phyloP scores from a whole-genome alignment of 2,888 invertebrate species.

The Troilus luridus region DNA sequence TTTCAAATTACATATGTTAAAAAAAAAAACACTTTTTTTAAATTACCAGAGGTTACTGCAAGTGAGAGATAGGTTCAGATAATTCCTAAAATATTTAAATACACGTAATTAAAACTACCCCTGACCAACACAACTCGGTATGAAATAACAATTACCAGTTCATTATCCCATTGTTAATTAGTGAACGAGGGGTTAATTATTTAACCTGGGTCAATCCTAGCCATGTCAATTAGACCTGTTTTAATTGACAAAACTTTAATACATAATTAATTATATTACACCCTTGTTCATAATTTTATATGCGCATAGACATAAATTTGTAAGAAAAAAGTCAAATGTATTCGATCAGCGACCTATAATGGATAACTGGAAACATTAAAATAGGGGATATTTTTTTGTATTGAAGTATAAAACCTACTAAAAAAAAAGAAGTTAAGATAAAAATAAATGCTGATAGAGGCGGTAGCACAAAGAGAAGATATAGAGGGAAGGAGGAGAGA shows the following conservation, averaged over 20 bases:
- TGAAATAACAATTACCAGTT: not conserved
- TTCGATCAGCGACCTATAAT: not conserved
- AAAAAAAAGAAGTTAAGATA: not conserved
- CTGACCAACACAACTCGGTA: not conserved
- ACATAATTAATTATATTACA: too few species aligned
- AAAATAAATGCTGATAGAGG: not conserved
- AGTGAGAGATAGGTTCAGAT: not conserved
- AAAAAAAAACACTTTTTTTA: too few species aligned
- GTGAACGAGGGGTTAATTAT: not conserved
- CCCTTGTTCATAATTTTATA: too few species aligned
- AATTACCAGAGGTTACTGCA: not conserved
- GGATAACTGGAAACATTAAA: not conserved
- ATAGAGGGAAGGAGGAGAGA: not conserved
- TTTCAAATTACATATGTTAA: too few species aligned
- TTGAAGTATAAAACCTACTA: not conserved
- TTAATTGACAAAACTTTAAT: too few species aligned
- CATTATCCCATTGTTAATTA: constrained; percentile 1
- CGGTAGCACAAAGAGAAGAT: not conserved
- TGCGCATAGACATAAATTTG: too few species aligned
- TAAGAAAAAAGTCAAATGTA: not conserved
- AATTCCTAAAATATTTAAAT: not conserved
- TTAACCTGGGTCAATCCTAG: not conserved
- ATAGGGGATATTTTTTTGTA: not conserved
- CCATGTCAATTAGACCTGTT: too few species aligned
- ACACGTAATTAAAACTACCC: not conserved